Conservation (phyloP, 2,113 vertebrate genomes). For the Crotophaga sulcirostris region DNA sequence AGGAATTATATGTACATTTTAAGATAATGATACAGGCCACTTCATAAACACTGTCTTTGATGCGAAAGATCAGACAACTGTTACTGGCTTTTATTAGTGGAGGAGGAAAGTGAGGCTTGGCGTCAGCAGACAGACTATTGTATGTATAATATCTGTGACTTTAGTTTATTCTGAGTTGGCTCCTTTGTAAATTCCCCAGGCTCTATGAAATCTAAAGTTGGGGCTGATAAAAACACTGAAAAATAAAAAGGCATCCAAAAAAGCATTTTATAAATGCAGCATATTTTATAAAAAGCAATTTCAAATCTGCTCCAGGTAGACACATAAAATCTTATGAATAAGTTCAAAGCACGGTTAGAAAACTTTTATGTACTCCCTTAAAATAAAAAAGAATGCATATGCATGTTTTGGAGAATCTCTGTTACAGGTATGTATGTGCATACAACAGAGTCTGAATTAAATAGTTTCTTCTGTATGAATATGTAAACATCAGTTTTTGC, state of each 20-base stretch:
- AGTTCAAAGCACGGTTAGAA: slow-evolving; percentile 71
- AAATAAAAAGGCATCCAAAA: slow-evolving; percentile 69
- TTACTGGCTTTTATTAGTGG: slow-evolving; percentile 65
- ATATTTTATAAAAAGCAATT: slow-evolving; percentile 69
- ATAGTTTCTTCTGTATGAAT: not conserved
- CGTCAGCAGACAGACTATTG: slow-evolving; percentile 50
- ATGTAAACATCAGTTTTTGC: not conserved
- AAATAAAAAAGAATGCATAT: slow-evolving; percentile 33
- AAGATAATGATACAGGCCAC: slow-evolving; percentile 44
- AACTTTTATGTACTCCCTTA: slow-evolving; percentile 55
- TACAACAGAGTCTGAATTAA: not conserved
- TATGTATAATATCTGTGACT: slow-evolving; percentile 46
- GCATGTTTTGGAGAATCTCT: slow-evolving; percentile 48
- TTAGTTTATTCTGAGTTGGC: slow-evolving; percentile 47
- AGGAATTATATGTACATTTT: slow-evolving; percentile 32
- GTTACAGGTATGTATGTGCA: not conserved
- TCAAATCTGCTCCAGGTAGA: slow-evolving; percentile 69
- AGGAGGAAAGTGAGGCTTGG: slow-evolving; percentile 55
- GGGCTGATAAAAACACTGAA: slow-evolving; percentile 67
- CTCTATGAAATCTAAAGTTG: slow-evolving; percentile 61
- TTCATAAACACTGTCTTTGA: slow-evolving; percentile 74
- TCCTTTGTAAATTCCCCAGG: slow-evolving; percentile 68
- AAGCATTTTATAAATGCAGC: slow-evolving; percentile 69
- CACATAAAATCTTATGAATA: slow-evolving; percentile 74
- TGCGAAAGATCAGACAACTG: slow-evolving; percentile 66